A percentile compares a stretch with the other conserved stretches of the same genome.
phyloP scores from a whole-genome alignment of 2,888 invertebrate species.

The Hipparchia sbordonii region DNA sequence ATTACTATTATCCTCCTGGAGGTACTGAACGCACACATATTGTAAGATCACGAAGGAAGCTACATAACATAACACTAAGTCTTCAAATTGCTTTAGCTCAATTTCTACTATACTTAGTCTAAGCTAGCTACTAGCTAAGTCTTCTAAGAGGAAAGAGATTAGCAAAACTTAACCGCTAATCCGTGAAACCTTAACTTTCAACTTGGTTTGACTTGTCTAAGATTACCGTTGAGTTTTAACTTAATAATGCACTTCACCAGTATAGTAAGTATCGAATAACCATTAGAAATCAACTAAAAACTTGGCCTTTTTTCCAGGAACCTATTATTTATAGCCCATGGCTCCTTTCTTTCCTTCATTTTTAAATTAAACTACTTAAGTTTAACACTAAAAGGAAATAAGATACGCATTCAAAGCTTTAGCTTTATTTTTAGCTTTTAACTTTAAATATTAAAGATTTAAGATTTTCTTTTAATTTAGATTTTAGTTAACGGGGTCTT shows the following conservation, averaged over 20 bases:
- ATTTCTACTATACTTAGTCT: neutral
- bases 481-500: too few relatives aligned
- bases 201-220: conserved; percentile 54
- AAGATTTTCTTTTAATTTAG: too few relatives aligned
- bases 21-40: too few relatives aligned
- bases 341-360: too few relatives aligned
- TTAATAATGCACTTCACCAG: conserved; percentile 21
- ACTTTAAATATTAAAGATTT: too few relatives aligned
- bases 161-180: conserved; percentile 58
- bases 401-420: too few relatives aligned
- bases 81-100: conserved; percentile 12
- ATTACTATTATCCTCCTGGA: too few relatives aligned
- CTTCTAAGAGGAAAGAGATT: conserved; percentile 40
- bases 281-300: too few relatives aligned
- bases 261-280: conserved; percentile 2
- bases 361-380: too few relatives aligned
- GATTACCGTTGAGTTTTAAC: conserved; percentile 49
- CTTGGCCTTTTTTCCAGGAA: neutral
- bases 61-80: neutral
- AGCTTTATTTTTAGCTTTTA: too few relatives aligned
- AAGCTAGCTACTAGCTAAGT: neutral
- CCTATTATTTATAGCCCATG: too few relatives aligned
- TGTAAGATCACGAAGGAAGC: neutral
- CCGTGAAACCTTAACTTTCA: conserved; percentile 58
- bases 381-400: too few relatives aligned